phyloP scores from a whole-genome alignment of 2,113 vertebrate genomes.

The Scopus umbretta region DNA sequence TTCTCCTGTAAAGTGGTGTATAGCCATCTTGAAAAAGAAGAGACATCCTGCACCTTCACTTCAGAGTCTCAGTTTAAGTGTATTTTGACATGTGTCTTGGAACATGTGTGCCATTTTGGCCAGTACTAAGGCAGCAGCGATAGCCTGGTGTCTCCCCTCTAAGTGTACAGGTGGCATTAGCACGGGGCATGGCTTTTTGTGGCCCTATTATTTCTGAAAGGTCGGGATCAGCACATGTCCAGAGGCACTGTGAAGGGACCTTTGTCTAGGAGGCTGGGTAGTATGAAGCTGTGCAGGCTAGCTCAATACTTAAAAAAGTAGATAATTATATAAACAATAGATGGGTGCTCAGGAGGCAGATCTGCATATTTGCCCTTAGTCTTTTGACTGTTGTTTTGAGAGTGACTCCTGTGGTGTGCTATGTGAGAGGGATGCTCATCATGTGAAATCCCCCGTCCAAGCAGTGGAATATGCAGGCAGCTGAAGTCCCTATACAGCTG shows the following conservation, averaged over 20 bases:
- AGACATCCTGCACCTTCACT: not conserved
- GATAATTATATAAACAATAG: not conserved
- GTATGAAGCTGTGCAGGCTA: not conserved
- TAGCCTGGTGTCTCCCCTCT: not conserved
- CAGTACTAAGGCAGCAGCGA: not conserved
- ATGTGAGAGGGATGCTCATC: not conserved
- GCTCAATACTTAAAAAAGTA: not conserved
- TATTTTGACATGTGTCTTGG: not conserved
- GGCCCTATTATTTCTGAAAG: not conserved
- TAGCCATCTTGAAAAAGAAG: not conserved
- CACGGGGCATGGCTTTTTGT: not conserved
- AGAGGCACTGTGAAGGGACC: not conserved
- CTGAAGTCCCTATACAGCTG: not conserved
- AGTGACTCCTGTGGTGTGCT: not conserved
- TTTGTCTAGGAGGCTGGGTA: not conserved
- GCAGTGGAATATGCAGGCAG: not conserved
- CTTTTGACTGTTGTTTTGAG: not conserved
- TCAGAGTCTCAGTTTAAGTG: not conserved
- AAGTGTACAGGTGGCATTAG: not conserved
- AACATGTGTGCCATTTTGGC: not conserved
- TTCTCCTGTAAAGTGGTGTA: not conserved
- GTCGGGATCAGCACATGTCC: not conserved
- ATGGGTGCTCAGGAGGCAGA: not conserved
- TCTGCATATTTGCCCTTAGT: not conserved
- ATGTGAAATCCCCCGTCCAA: not conserved